These are phyloP conservation scores for Dicerorhinus sumatrensis DNA, from an alignment of 2,113 vertebrate species.

Conservation along the genomic window DNA sequence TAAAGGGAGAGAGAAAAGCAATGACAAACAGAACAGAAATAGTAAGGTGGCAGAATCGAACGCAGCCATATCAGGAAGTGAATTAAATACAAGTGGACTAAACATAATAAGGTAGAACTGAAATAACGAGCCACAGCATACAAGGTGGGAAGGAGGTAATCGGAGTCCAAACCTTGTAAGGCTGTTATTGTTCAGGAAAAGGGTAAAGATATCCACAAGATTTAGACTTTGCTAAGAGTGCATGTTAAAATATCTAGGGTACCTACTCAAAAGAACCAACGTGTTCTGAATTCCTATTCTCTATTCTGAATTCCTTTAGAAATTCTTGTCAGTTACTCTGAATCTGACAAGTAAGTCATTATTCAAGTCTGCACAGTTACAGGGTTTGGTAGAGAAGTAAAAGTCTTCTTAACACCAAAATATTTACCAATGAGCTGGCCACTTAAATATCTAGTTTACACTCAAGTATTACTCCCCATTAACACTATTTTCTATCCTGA, in stretches of 20 bases:
- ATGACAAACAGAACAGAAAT: background rate
- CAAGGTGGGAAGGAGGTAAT: background rate
- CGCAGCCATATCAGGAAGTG: background rate
- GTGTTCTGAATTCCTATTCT: background rate
- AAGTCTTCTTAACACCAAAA: background rate
- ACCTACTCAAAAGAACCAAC: background rate
- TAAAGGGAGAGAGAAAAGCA: background rate
- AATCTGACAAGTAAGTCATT: background rate
- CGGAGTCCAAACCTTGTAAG: background rate
- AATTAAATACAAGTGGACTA: background rate
- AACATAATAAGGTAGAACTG: background rate
- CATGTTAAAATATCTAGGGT: background rate
- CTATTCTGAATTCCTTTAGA: background rate
- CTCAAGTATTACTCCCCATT: background rate
- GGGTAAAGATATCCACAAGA: background rate
- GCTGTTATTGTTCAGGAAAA: background rate
- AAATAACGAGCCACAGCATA: background rate
- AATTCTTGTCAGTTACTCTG: background rate
- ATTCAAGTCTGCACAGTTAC: background rate
- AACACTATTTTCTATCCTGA: background rate
- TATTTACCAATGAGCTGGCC: background rate
- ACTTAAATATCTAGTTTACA: background rate
- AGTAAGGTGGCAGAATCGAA: background rate
- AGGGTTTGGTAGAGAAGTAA: background rate
- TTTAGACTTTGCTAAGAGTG: background rate